These are phyloP conservation scores for Syrphus vitripennis DNA, from an alignment of 2,888 invertebrate species.

Conservation along the genomic window DNA sequence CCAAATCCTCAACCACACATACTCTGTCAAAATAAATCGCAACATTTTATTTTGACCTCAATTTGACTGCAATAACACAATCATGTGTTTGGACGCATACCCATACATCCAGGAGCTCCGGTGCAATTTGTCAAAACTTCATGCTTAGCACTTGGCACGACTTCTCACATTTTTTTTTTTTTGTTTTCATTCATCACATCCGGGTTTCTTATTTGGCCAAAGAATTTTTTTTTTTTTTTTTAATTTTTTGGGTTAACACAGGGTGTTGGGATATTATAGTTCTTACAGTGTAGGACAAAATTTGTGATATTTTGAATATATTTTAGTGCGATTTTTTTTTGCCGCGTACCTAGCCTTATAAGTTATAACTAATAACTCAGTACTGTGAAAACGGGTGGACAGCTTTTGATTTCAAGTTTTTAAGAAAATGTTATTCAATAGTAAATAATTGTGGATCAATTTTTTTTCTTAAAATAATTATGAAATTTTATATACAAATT, in stretches of 20 bases:
- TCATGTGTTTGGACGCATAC: constrained; percentile 53
- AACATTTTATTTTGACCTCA: constrained; percentile 68
- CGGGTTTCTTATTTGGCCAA: neutral
- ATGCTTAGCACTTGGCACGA: constrained; percentile 58
- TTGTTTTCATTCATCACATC: neutral
- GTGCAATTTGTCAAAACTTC: constrained; percentile 66
- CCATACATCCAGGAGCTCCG: constrained; percentile 35
- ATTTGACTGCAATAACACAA: constrained; percentile 66
- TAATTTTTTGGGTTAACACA: neutral
- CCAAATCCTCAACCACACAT: constrained; percentile 4
- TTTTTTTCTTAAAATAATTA: too few relatives aligned
- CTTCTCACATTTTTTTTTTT: constrained; percentile 20
- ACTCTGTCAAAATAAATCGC: constrained; percentile 47
- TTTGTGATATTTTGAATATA: too few relatives aligned
- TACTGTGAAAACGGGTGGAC: too few relatives aligned
- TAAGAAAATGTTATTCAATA: too few relatives aligned
- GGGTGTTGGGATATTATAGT: too few relatives aligned
- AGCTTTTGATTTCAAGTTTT: too few relatives aligned
- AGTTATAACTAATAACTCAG: too few relatives aligned
- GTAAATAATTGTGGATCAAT: too few relatives aligned
- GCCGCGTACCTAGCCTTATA: too few relatives aligned
- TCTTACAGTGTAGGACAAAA: neutral
- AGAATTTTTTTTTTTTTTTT: neutral
- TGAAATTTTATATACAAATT: too few relatives aligned
- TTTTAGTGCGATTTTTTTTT: too few relatives aligned